phyloP scores from a whole-genome alignment of 2,888 invertebrate species.

The Helicoverpa assulta region DNA sequence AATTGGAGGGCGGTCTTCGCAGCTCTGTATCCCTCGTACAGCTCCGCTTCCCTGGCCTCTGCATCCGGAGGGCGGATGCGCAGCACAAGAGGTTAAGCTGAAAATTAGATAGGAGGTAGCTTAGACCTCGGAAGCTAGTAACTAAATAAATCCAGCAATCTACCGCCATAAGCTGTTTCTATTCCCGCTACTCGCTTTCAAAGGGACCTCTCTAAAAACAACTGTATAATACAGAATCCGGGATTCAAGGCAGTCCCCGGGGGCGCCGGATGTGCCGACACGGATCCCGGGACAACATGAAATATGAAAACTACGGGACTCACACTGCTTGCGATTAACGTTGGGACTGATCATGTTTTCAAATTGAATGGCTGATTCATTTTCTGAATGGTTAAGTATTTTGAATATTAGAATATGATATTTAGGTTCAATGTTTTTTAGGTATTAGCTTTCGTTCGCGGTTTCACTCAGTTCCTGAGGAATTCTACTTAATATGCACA shows the following conservation, averaged over 20 bases:
- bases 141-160: not conserved
- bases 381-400: not conserved
- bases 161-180: not conserved
- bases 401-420: not conserved
- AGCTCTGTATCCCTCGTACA: no score
- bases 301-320: constrained; percentile 57
- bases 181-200: not conserved
- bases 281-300: constrained; percentile 47
- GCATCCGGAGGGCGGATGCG: no score
- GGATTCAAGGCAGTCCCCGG: constrained; percentile 41
- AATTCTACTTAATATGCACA: no score
- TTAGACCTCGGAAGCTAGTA: no score
- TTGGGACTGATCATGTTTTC: constrained; percentile 14
- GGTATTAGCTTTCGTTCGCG: no score
- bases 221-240: constrained; percentile 34
- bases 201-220: constrained; percentile 2
- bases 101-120: no score
- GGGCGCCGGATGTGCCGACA: constrained; percentile 57
- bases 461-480: no score
- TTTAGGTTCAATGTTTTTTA: not conserved
- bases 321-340: constrained; percentile 38
- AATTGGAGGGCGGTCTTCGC: no score
- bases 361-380: constrained; percentile 3
- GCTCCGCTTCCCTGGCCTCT: no score
- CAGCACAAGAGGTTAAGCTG: no score